Conservation (phyloP, 2,797 vertebrate genomes). For the Masticophis lateralis region DNA sequence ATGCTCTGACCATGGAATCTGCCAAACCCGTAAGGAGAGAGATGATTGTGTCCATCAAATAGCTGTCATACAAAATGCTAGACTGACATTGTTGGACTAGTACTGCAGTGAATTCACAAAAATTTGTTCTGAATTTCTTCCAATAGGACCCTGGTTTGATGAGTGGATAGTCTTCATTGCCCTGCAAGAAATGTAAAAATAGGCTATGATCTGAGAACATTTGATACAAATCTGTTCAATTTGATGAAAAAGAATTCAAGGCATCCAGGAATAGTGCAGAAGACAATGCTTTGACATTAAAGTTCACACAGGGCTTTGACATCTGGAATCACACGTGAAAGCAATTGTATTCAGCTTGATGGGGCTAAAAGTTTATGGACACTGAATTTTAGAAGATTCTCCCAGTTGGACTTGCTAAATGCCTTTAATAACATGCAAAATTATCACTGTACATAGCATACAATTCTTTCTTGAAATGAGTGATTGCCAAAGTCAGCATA, state of each 20-base stretch:
- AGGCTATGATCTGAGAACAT: neutral
- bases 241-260: neutral
- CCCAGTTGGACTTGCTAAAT: neutral
- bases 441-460: neutral
- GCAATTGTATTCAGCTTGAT: neutral
- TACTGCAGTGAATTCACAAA: slow-evolving; percentile 88
- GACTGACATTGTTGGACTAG: slow-evolving; percentile 85
- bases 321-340: neutral
- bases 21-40: slow-evolving; percentile 86
- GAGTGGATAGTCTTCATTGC: slow-evolving; percentile 84
- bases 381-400: neutral
- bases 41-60: slow-evolving; percentile 85
- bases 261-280: neutral
- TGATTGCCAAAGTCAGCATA: neutral
- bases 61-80: slow-evolving; percentile 83
- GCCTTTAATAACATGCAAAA: neutral
- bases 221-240: neutral
- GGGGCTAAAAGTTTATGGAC: neutral
- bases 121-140: slow-evolving; percentile 87
- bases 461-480: neutral
- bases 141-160: slow-evolving; percentile 81
- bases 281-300: neutral
- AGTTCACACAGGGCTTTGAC: neutral
- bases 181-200: slow-evolving; percentile 63
- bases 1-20: slow-evolving; percentile 82